These are phyloP conservation scores for Pelochelys cantorii DNA, from an alignment of 2,797 vertebrate genomes.

Conservation along the genomic window DNA sequence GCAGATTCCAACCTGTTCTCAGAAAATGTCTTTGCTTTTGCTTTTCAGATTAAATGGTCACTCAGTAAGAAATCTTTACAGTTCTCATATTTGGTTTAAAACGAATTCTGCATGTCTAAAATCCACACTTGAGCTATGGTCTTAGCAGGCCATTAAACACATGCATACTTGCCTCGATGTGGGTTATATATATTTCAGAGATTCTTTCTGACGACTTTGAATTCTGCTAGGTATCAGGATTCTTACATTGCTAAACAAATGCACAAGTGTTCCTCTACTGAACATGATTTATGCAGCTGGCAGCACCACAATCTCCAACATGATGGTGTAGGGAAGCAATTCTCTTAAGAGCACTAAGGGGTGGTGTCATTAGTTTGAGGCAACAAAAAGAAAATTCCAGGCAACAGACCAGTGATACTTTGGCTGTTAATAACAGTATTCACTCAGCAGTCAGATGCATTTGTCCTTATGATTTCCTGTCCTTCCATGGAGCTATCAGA, in stretches of 20 bases:
- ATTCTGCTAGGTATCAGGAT: background rate
- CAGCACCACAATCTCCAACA: constrained; percentile 46
- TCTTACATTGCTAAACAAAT: background rate
- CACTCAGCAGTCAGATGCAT: background rate
- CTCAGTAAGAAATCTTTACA: background rate
- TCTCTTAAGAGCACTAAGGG: constrained; percentile 13
- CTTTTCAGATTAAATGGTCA: background rate
- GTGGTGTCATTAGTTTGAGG: background rate
- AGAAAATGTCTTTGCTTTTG: background rate
- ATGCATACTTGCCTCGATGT: background rate
- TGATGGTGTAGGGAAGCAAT: constrained; percentile 53
- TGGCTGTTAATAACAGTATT: constrained; percentile 13
- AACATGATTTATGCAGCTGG: constrained; percentile 2
- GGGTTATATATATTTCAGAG: background rate
- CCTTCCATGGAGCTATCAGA: background rate
- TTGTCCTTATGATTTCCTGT: background rate
- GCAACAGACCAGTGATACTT: background rate
- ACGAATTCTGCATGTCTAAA: background rate
- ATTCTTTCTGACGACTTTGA: background rate
- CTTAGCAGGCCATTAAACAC: background rate
- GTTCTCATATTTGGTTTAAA: background rate
- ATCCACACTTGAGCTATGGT: background rate
- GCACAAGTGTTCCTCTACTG: background rate
- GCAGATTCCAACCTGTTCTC: background rate
- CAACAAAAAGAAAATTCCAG: background rate